Conservation (phyloP, 2,888 invertebrate species). For the Exocentrus adspersus region DNA sequence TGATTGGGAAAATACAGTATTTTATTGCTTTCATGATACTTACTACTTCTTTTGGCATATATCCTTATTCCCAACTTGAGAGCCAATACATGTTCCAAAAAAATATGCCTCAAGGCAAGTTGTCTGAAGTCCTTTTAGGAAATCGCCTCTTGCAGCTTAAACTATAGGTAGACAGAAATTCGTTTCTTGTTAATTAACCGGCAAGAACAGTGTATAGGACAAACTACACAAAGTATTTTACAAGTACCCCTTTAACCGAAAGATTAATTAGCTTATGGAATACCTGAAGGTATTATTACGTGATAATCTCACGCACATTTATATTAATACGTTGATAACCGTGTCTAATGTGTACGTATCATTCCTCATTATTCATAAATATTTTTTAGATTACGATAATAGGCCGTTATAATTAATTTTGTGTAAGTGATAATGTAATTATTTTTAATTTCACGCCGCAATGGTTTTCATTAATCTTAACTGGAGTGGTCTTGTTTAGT, state of each 20-base stretch:
- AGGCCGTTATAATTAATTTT: constrained; percentile 16
- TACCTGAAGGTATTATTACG: constrained; percentile 26
- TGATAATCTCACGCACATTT: constrained; percentile 29
- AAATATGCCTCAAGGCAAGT: no score
- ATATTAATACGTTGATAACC: constrained; percentile 32
- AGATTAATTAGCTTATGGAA: constrained; percentile 9
- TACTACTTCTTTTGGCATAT: no score
- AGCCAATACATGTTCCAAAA: no score
- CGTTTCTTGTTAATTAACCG: constrained; percentile 5
- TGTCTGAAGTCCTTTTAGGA: background rate
- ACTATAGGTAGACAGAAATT: no score
- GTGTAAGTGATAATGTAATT: constrained; percentile 23
- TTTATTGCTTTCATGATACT: no score
- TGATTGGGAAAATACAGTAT: no score
- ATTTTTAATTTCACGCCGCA: constrained; percentile 23
- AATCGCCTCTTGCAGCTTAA: no score
- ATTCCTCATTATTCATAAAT: constrained; percentile 18
- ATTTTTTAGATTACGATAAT: constrained; percentile 19
- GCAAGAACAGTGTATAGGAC: background rate
- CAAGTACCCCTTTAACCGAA: constrained; percentile 3
- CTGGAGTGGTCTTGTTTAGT: constrained; percentile 7
- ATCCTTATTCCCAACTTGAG: no score
- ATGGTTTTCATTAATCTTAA: constrained; percentile 19
- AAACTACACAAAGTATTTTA: constrained; percentile 1
- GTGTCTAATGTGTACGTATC: constrained; percentile 28